These are phyloP conservation scores for Acronicta psi DNA, from an alignment of 2,888 invertebrate species.

Conservation along the genomic window DNA sequence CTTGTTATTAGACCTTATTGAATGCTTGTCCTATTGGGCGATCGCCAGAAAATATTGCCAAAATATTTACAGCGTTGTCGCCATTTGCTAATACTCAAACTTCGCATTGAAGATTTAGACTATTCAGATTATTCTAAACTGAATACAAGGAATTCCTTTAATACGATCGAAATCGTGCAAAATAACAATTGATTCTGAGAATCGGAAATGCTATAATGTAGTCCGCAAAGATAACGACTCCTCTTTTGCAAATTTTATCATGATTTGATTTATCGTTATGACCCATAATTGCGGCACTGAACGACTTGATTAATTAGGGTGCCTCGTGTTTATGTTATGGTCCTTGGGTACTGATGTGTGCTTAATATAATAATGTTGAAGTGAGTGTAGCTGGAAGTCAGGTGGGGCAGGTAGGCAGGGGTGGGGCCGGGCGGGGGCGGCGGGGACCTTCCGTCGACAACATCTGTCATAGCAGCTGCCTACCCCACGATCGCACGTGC, in stretches of 20 bases:
- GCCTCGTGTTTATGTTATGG: conserved; percentile 45
- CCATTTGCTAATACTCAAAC: conserved; percentile 69
- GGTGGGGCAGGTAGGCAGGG: conserved; percentile 75
- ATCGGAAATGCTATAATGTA: conserved; percentile 27
- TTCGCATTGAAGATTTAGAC: conserved; percentile 64
- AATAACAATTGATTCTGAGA: conserved; percentile 51
- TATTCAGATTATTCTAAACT: conserved; percentile 66
- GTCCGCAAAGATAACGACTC: conserved; percentile 41
- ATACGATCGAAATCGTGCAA: conserved; percentile 32
- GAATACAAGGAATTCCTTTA: conserved; percentile 55
- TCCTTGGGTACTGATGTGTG: conserved; percentile 56
- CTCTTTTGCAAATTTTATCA: conserved; percentile 16
- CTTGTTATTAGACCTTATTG: conserved; percentile 64
- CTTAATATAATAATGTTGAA: conserved; percentile 45
- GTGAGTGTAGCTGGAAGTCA: conserved; percentile 65
- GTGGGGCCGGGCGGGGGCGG: conserved; percentile 54
- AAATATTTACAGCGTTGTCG: conserved; percentile 75
- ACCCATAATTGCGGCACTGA: conserved; percentile 37
- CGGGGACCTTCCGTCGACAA: conserved; percentile 74
- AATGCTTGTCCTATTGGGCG: conserved; percentile 72
- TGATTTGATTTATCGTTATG: conserved; percentile 37
- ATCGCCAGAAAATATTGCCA: conserved; percentile 80
- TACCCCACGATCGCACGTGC: conserved; percentile 80
- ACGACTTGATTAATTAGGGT: conserved; percentile 41
- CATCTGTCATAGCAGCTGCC: conserved; percentile 87